These are phyloP conservation scores for Brassicogethes aeneus DNA, from an alignment of 2,888 invertebrate species.

Conservation along the genomic window DNA sequence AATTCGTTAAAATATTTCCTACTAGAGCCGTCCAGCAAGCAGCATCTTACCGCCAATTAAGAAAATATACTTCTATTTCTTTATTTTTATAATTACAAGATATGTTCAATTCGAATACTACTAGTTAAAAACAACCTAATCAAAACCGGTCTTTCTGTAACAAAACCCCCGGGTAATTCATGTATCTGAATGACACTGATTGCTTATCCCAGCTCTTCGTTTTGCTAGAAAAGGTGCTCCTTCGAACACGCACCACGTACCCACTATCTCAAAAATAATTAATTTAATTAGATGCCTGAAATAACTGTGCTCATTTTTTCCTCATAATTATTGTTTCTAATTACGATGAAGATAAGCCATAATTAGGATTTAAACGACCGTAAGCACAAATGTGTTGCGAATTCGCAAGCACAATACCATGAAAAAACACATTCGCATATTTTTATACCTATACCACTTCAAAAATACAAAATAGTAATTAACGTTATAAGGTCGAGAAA, in stretches of 20 bases:
- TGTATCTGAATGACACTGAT: not conserved
- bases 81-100: conserved; percentile 24
- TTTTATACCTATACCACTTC: too few species aligned
- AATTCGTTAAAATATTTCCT: conserved; percentile 24
- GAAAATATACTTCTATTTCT: conserved; percentile 18
- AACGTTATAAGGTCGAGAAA: too few species aligned
- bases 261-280: conserved; percentile 4
- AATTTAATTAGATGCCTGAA: conserved; percentile 10
- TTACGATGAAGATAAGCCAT: conserved; percentile 14
- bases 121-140: conserved; percentile 16
- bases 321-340: conserved; percentile 16
- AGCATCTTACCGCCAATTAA: conserved; percentile 21
- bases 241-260: conserved; percentile 7
- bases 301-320: conserved; percentile 16
- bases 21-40: conserved; percentile 16
- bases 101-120: conserved; percentile 18
- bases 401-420: not conserved
- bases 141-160: conserved; percentile 22
- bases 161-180: conserved; percentile 18
- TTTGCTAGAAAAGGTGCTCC: conserved; percentile 9
- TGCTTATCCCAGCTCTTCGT: conserved; percentile 2
- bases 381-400: not conserved
- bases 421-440: too few species aligned
- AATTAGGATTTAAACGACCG: conserved; percentile 1
- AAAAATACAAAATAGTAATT: too few species aligned